Evolutionary conservation across 2,888 invertebrate species (phyloP), one percentile per base, ranked within the genome.

Genomic region (Brachypalpus laphriformis): DNA sequence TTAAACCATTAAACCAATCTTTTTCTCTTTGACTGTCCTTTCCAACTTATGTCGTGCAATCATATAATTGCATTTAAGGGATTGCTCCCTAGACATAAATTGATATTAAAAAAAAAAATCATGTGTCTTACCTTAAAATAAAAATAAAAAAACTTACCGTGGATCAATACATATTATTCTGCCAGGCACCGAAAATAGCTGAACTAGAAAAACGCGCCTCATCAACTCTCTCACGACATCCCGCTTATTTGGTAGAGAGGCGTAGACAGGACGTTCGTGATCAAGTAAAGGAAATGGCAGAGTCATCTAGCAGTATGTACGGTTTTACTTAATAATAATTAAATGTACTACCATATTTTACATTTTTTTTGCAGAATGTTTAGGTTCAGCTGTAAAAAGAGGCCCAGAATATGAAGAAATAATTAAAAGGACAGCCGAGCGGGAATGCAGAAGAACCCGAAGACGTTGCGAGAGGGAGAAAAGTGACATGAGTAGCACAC

Each of bases 261-360:
- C 93, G 99, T 37, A 94, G 98, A 51, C 97, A 98, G 87, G 98
- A 99, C 92, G 96, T 98, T 1, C 93, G 96, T 77, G 99, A 99
- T 93, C 98, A 99, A 92, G 97, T 98, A 70, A 97, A 98, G 89
- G 98, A 98, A 92, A 96, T 96, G 87, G 94, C 97, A 14, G 94
- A 95, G 57, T 92, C 94, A 74, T 92, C 94, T 81, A 95, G 95
- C 95, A 76, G 68, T 76, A 83, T 65, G 45, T 63, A 57, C n/a
- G 34, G 18, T 72, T 16, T 22, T 65, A 61, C 5, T 28, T 8
- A 18, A 31, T 9, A 20, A 16, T 2, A 18, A 59, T 18, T 61
- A 9, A 25, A 54, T 14, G 2, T 51, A 0, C 6, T 57, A 42
- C 6, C 9, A n/a, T 14, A 31, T 34, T 59, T 40, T 14, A 4